Evolutionary conservation across 2,888 invertebrate genomes (phyloP), one percentile per base, ranked within the genome.

Genomic region (Crossocerus cetratus): DNA sequence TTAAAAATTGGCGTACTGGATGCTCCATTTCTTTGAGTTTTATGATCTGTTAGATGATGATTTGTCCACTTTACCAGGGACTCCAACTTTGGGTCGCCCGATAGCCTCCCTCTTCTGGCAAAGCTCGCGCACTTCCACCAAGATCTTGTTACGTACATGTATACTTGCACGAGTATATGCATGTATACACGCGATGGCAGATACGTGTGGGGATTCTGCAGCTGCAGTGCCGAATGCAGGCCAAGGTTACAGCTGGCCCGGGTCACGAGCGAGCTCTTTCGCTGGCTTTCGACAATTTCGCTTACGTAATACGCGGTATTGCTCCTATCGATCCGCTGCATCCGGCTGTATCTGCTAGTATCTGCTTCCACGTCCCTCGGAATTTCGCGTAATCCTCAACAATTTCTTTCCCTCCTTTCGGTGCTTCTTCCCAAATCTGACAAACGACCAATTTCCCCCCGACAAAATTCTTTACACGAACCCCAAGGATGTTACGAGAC

Each of bases 211-310:
- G n/a, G 62, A 59, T 68, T 69, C 65, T 69, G 69, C 72, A 80
- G 78, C 69, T 70, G 79, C 77, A 63, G 74, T 72, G 66, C 66
- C 56, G 77, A 77, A 85, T 83, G 66, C 82, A 74, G 85, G 85
- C 84, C 86, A 86, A 84, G 86, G 86, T 85, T 81, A 77, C 68
- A 74, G 75, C 75, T 77, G 65, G 73, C 71, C 76, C 75, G 76
- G 80, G 83, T 79, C 85, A 83, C 81, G 83, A 83, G 83, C 77
- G 77, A 72, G 62, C 72, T 68, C 49, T 32, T 32, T 49, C 21
- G 64, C 72, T 78, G 70, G 72, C 70, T 80, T 76, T 76, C 74
- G 77, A 76, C 74, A 78, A 72, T 81, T 72, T 75, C 75, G 75
- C 74, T 81, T 81, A 75, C 77, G 79, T 81, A 77, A 81, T 81